Evolutionary conservation across 2,797 vertebrate species (phyloP).

Genomic region (Hyperoplus lanceolatus): DNA sequence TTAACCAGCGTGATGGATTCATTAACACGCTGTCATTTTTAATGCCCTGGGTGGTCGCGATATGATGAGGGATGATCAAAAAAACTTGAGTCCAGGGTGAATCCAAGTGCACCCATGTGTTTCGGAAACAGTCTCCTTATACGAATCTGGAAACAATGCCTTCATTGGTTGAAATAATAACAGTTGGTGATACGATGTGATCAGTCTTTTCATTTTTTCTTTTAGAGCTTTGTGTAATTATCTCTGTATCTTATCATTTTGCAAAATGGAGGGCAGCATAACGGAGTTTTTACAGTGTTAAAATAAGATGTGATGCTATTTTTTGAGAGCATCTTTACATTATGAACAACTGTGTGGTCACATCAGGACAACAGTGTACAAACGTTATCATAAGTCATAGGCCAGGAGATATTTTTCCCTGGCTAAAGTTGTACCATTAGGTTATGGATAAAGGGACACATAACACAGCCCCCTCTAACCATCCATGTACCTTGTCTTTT

Average conservation of each 20-base stretch:
- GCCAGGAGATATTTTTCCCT: not conserved
- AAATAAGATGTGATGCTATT: not conserved
- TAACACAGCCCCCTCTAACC: not conserved
- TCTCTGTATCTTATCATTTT: too few relatives aligned
- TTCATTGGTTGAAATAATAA: not conserved
- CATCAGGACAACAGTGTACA: not conserved
- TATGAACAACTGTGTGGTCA: not conserved
- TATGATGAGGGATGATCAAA: conserved; percentile 74
- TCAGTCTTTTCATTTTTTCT: too few relatives aligned
- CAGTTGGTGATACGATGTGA: too few relatives aligned
- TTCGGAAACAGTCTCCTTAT: conserved; percentile 48
- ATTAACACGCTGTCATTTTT: conserved; percentile 83
- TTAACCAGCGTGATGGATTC: conserved; percentile 86
- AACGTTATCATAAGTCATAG: not conserved
- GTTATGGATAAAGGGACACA: not conserved
- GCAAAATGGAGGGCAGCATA: too few relatives aligned
- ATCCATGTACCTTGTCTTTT: not conserved
- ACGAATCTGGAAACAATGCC: not conserved
- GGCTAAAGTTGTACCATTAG: not conserved
- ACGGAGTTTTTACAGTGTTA: not conserved
- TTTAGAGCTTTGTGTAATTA: too few relatives aligned
- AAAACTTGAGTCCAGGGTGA: conserved; percentile 49
- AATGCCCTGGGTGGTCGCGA: conserved; percentile 70
- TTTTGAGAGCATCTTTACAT: not conserved
- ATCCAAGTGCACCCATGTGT: conserved; percentile 37